These are phyloP conservation scores for Agrypnia vestita DNA, from an alignment of 1,140 invertebrate genomes.

Conservation along the genomic window DNA sequence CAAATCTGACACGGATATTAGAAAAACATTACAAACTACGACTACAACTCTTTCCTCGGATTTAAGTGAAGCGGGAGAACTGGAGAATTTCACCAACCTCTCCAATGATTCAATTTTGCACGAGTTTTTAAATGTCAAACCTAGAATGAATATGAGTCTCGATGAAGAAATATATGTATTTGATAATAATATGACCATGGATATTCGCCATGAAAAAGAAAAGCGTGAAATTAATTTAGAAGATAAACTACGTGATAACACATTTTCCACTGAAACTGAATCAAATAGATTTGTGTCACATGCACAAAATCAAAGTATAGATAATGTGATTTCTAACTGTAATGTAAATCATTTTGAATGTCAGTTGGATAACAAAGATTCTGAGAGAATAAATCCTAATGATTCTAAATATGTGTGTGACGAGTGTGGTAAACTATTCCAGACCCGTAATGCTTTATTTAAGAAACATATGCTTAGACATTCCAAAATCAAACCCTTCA, in stretches of 20 bases:
- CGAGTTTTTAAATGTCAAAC: constrained; percentile 11
- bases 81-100: neutral
- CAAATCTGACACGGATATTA: constrained; percentile 20
- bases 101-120: neutral
- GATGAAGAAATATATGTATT: constrained; percentile 12
- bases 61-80: constrained; percentile 6
- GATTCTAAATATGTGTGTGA: constrained; percentile 19
- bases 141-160: neutral
- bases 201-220: neutral
- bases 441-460: neutral
- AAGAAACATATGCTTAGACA: constrained; percentile 36
- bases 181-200: neutral
- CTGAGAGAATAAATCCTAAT: neutral
- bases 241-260: neutral
- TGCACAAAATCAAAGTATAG: neutral
- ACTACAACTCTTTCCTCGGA: constrained; percentile 1
- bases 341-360: neutral
- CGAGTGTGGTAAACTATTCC: constrained; percentile 17
- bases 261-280: neutral
- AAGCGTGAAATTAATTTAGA: neutral
- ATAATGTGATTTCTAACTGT: neutral
- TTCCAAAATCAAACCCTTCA: constrained; percentile 3
- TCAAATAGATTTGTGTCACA: neutral
- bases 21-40: neutral
- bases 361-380: constrained; percentile 7